Evolutionary conservation across 1,140 invertebrate genomes (phyloP).

Genomic region (Platorchestia sp.): DNA sequence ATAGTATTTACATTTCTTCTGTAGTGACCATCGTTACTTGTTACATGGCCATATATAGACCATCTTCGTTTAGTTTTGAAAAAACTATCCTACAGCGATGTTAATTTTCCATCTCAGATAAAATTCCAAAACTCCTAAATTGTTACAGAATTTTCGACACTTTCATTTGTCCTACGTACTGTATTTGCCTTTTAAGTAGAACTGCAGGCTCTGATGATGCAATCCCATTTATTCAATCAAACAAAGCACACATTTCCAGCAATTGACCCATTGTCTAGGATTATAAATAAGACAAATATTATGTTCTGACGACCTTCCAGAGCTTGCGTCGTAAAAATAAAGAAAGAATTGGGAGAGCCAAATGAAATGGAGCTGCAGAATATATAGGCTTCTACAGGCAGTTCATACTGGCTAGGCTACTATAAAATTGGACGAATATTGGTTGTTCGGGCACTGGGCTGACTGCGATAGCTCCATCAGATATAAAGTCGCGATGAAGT

Average conservation of each 20-base stretch:
- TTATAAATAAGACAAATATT: constrained; percentile 49
- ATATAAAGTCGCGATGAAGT: constrained; percentile 54
- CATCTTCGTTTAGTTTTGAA: neutral
- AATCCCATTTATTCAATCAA: neutral
- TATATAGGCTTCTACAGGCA: constrained; percentile 50
- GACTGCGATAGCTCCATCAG: constrained; percentile 53
- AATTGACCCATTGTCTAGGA: constrained; percentile 10
- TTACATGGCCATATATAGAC: no score
- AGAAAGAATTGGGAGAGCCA: constrained; percentile 36
- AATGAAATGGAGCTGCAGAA: constrained; percentile 49
- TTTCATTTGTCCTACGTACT: neutral
- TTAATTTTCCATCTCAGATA: neutral
- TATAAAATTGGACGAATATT: constrained; percentile 56
- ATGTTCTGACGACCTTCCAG: constrained; percentile 20
- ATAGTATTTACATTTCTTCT: no score
- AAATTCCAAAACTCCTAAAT: neutral
- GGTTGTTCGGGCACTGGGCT: constrained; percentile 32
- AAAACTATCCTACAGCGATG: neutral
- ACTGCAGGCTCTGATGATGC: neutral
- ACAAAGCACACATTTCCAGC: neutral
- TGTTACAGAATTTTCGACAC: neutral
- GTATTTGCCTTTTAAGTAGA: neutral
- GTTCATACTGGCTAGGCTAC: constrained; percentile 48
- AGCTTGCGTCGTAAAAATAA: constrained; percentile 35
- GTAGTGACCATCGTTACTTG: no score